Percentiles rank a stretch among this genome's conserved stretches.
phyloP scores from a whole-genome alignment of 2,113 vertebrate genomes.

The Chiloscyllium plagiosum region DNA sequence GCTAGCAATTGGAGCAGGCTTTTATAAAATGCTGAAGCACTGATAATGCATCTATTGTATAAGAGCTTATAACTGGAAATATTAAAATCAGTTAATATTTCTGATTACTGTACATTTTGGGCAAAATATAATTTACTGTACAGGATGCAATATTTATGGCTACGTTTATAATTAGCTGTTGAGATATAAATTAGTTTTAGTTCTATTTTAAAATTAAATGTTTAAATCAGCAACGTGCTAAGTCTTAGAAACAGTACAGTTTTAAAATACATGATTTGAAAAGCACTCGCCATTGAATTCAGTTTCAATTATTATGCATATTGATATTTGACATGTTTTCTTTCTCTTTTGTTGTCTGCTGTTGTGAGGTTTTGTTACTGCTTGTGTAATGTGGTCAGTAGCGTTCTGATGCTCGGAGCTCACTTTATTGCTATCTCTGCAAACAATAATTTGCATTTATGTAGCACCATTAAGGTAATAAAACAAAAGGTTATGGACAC shows the following conservation, averaged over 20 bases:
- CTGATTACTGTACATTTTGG: background rate
- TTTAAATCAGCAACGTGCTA: background rate
- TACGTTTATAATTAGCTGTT: background rate
- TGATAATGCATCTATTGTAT: background rate
- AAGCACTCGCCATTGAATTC: background rate
- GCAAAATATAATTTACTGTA: background rate
- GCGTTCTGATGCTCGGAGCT: background rate
- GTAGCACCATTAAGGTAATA: background rate
- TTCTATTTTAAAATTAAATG: constrained; percentile 27
- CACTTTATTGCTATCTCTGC: background rate
- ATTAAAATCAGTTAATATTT: constrained; percentile 13
- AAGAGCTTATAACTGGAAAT: background rate
- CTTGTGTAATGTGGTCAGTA: background rate
- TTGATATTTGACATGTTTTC: background rate
- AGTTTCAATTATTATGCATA: background rate
- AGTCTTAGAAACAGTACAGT: background rate
- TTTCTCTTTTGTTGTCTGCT: background rate
- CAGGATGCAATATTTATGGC: background rate
- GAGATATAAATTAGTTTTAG: background rate
- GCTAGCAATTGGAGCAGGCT: background rate
- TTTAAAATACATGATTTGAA: background rate
- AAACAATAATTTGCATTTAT: background rate
- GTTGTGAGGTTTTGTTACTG: background rate
- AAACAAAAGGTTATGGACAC: background rate
- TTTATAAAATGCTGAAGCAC: background rate